These are phyloP conservation scores for Hylaea fasciaria DNA, from an alignment of 2,888 invertebrate genomes.

Conservation along the genomic window DNA sequence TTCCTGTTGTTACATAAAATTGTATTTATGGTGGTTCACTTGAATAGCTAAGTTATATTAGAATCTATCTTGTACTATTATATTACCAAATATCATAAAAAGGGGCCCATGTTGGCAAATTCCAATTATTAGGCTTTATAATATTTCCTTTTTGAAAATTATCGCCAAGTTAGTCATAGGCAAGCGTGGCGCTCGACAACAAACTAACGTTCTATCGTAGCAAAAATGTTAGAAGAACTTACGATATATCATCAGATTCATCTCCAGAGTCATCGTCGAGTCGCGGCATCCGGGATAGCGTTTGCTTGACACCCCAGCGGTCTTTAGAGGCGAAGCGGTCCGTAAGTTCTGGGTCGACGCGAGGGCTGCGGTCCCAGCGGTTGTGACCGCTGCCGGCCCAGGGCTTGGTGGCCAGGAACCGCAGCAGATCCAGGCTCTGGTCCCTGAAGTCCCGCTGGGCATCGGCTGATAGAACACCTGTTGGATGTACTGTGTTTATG, in stretches of 20 bases:
- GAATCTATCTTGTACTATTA: too few relatives aligned
- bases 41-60: background rate
- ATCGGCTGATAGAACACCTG: conserved; percentile 56
- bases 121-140: too few relatives aligned
- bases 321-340: conserved; percentile 37
- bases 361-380: conserved; percentile 55
- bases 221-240: conserved; percentile 7
- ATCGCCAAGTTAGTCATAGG: too few relatives aligned
- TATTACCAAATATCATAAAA: too few relatives aligned
- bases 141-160: too few relatives aligned
- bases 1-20: background rate
- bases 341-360: conserved; percentile 45
- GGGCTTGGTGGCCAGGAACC: conserved; percentile 61
- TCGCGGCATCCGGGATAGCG: background rate
- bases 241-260: conserved; percentile 64
- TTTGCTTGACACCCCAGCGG: conserved; percentile 26
- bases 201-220: background rate
- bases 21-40: background rate
- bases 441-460: conserved; percentile 61
- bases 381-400: conserved; percentile 53
- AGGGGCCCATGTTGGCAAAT: too few relatives aligned
- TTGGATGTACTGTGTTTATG: too few relatives aligned
- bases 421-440: conserved; percentile 64
- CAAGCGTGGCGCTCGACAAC: background rate
- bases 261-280: conserved; percentile 43